Evolutionary conservation across 2,888 invertebrate species (phyloP), one percentile per base, ranked within the genome.

Genomic region (Monochamus alternatus): DNA sequence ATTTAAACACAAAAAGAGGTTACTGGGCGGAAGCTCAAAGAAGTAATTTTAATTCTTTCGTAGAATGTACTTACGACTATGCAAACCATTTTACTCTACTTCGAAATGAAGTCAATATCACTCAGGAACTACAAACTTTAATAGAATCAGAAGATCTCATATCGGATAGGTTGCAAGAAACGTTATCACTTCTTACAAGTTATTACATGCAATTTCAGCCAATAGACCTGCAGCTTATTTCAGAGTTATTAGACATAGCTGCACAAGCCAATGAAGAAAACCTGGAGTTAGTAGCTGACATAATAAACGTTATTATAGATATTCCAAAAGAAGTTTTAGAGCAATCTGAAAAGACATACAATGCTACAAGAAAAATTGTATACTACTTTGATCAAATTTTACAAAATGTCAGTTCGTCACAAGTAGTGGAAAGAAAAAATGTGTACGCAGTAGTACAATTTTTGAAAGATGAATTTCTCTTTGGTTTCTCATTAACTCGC

Each of bases 231-330:
- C 75, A 70, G 44, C 74, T 80, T 32, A 75, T 84, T 64, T 80
- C 82, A 30, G 51, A 79, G 55, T 79, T 84, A 31, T 74, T 84
- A 9, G 12, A 32, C 3, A 38, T 32, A 52, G 71, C 60, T 1
- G 47, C 59, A 10, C 30, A 31, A 14, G 22, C 66, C 9, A n/a
- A 14, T 14, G 63, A 66, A 38, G 58, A 76, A 3, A 62, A 76
- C 31, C 88, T 90, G 44, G 89, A 90, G 75, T 88, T 77, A 31
- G 74, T 79, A 31, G 67, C 74, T 58, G 66, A 69, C 58, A 70
- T 77, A 9, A 44, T 90, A 59, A 90, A 91, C 4, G 89, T 88
- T 86, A 88, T 89, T 12, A 88, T 91, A 86, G 91, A 92, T 82
- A 68, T 77, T 3, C 69, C 75, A 5, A 7, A 9, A 44, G 59